Evolutionary conservation across 2,113 vertebrate genomes (phyloP), one percentile per base, ranked within the genome.

Genomic region (Lophura nycthemera): DNA sequence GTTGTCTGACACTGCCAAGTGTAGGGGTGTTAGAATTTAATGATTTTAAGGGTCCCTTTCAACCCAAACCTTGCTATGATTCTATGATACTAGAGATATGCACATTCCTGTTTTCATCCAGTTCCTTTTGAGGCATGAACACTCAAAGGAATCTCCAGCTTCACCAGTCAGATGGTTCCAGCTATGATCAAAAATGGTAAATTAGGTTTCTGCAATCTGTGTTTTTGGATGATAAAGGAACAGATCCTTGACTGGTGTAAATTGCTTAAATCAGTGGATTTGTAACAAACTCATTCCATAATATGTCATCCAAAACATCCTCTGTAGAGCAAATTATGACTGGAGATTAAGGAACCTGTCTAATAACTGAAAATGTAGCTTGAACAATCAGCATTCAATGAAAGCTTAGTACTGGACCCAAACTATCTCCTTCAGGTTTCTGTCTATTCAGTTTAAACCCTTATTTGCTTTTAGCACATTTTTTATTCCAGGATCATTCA

Each of bases 1-100:
- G 83, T 75, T 95, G 85, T 90, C 92, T 92, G 80, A 90, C 66
- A 74, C 38, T 94, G 93, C 85, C 71, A 94, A 54, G 52, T 54
- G 27, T 29, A 30, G 24, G 24, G 22, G 24, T 16, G 8, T 54
- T 54, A 27, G 52, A 54, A 54, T 14, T 29, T 15, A 30, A 54
- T 54, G 7, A 29, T 29, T 16, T 29, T 30, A 54, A 30, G 8
- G 15, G 9, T 30, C 15, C 27, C 52, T 54, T 29, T 30, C 27
- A 30, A 17, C 15, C 15, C 22, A 13, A 17, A 16, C 52, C 27
- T 10, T 54, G 9, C 52, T 30, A 30, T 29, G 27, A 29, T 54
- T 27, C 27, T 29, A 78, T 61, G 80, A 86, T 88, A 83, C 47
- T 1, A 2, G 74, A 77, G 43, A 6, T 88, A 82, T 60, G 73